phyloP scores from a whole-genome alignment of 2,797 vertebrate genomes.

The Manis crassicaudata region DNA sequence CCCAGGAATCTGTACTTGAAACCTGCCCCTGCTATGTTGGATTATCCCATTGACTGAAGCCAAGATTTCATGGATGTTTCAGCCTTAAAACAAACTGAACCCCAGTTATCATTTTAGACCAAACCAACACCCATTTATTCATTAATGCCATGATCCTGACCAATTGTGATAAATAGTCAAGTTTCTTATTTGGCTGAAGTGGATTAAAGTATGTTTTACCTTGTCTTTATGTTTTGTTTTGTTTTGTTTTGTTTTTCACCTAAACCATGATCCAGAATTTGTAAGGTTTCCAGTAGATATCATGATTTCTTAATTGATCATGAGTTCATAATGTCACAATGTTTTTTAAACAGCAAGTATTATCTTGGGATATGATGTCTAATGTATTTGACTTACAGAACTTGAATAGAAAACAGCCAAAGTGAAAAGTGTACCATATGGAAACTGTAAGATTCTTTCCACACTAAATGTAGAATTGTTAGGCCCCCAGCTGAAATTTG shows the following conservation, averaged over 20 bases:
- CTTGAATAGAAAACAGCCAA: slow-evolving; percentile 12
- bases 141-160: background rate
- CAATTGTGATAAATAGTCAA: background rate
- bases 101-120: background rate
- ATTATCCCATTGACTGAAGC: background rate
- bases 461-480: slow-evolving; percentile 24
- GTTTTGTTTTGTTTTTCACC: background rate
- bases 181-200: background rate
- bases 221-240: background rate
- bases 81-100: background rate
- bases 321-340: background rate
- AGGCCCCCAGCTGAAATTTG: background rate
- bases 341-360: background rate
- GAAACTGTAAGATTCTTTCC: slow-evolving; percentile 30
- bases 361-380: background rate
- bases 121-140: background rate
- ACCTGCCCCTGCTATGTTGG: background rate
- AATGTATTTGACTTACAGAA: slow-evolving; percentile 25
- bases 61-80: background rate
- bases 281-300: background rate
- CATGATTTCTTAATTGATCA: background rate
- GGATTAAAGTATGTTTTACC: background rate
- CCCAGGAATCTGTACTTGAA: background rate
- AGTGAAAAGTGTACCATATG: slow-evolving; percentile 5
- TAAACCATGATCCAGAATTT: background rate